These are phyloP conservation scores for Pangasius larnaudii DNA, from an alignment of 2,797 vertebrate genomes.

Conservation along the genomic window DNA sequence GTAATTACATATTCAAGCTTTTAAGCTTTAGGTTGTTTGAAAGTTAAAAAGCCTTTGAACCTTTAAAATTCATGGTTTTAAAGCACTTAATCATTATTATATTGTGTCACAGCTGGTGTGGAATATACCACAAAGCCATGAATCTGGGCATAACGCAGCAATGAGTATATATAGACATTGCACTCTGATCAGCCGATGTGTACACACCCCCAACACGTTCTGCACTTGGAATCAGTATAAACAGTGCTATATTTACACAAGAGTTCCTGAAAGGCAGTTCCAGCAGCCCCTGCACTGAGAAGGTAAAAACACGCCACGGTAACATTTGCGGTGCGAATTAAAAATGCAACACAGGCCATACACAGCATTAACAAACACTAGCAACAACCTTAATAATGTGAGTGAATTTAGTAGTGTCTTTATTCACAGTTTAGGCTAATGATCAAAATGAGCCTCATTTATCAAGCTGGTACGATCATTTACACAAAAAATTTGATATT, in stretches of 20 bases:
- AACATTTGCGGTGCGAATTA: neutral
- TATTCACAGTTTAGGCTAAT: neutral
- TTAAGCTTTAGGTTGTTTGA: neutral
- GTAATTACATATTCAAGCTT: neutral
- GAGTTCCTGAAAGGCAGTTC: neutral
- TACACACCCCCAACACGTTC: neutral
- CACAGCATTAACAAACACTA: neutral
- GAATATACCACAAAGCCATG: neutral
- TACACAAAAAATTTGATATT: too few relatives aligned
- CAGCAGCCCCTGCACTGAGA: neutral
- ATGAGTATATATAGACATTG: neutral
- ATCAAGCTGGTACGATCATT: too few relatives aligned
- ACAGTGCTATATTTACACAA: neutral
- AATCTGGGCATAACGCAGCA: too few relatives aligned
- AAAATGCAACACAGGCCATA: neutral
- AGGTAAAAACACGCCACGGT: neutral
- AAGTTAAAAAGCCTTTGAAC: neutral
- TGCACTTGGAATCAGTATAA: neutral
- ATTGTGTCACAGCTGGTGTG: neutral
- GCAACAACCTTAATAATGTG: neutral
- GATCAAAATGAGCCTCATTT: neutral
- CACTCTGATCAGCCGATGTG: neutral
- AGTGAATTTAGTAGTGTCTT: neutral
- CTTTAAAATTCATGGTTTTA: neutral
- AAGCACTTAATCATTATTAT: neutral